Evolutionary conservation across 1,140 invertebrate species (phyloP), one percentile per base, ranked within the genome.

Genomic region (Coenobita brevimanus): DNA sequence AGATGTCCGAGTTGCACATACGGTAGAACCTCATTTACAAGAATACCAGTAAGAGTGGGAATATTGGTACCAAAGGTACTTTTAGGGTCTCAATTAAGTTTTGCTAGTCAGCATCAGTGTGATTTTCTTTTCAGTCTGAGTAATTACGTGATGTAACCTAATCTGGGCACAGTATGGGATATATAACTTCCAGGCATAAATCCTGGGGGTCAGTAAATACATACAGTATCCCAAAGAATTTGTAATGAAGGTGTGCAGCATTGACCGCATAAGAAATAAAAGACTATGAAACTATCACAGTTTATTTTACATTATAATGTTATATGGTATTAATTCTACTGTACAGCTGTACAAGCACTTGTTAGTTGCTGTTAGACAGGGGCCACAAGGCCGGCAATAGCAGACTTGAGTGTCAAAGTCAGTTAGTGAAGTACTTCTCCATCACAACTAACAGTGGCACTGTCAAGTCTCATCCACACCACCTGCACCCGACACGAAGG

Each of bases 311-410:
- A 80, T 87, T 54, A 71, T 69, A 71, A 41, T 85, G 46, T 60
- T 84, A 84, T 43, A 75, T 3, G 69, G 69, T 73, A 83, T 75
- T 81, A 54, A 84, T 86, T 86, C 75, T 86, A 86, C 75, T 87
- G 75, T 81, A 87, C 85, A 87, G 76, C 76, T 87, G 76, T 87
- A 87, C 76, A 87, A 87, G 85, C 76, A 87, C 85, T 71, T 81
- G 85, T 87, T 87, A 87, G 85, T 87, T 69, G 76, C 60, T 79
- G 76, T 87, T 87, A 87, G 36, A 81, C 60, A 24, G 54, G 13
- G 76, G 67, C 57, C 64, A 27, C 62, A 2, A 54, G 85, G 76
- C 64, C 76, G 54, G 62, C 64, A 33, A 27, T 50, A 30, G 62
- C 36, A 86, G 84, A 86, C 84, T 78, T 69, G 54, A 57, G 84